Percentiles rank a stretch among this genome's conserved stretches.
These are phyloP conservation scores for Galeopterus variegatus DNA, from an alignment of 2,113 vertebrate species.

Conservation along the genomic window DNA sequence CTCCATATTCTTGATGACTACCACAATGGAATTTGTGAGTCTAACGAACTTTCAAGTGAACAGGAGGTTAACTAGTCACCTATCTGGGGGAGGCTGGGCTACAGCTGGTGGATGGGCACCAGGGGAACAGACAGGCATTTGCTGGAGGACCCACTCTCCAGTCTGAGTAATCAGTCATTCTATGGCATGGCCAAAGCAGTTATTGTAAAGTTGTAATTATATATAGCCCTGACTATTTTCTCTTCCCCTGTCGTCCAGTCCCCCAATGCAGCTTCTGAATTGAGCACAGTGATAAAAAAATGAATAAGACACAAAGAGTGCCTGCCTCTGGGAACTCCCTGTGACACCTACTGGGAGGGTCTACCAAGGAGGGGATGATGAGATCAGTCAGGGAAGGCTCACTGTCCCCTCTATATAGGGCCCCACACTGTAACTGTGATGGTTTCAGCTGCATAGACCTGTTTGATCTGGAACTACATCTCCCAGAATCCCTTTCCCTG, in stretches of 20 bases:
- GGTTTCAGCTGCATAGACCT: background rate
- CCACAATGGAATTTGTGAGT: background rate
- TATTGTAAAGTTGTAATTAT: background rate
- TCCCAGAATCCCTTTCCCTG: background rate
- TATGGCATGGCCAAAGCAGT: no score
- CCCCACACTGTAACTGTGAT: rapidly evolving
- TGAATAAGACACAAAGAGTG: background rate
- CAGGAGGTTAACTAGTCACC: background rate
- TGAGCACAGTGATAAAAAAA: background rate
- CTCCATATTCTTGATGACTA: background rate
- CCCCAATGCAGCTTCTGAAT: background rate
- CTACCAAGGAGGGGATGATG: background rate
- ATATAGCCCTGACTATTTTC: background rate
- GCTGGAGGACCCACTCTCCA: background rate
- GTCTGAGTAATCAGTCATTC: background rate
- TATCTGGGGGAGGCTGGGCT: background rate
- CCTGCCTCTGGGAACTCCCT: background rate
- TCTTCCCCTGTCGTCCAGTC: background rate
- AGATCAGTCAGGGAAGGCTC: no score
- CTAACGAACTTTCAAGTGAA: background rate
- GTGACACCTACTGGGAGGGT: background rate
- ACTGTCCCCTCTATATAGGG: no score
- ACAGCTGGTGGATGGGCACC: background rate
- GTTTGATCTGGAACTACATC: background rate
- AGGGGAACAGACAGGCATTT: no score